Percentiles rank a stretch among this genome's conserved stretches.
Conservation (phyloP, 2,797 vertebrate species). For the Gephyroberyx darwinii region DNA sequence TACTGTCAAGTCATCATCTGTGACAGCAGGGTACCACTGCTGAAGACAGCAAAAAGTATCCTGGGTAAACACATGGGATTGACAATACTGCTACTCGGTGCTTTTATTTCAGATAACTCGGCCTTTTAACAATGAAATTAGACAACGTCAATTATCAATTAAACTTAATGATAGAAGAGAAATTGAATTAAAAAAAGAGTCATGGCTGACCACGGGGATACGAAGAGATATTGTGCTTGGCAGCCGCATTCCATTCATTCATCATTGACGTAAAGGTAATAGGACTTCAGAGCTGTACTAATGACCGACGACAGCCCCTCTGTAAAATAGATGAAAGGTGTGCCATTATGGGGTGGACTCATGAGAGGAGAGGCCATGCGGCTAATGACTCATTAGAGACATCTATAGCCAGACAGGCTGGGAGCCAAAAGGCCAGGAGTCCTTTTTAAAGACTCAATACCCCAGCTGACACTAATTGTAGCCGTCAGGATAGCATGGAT, state of each 20-base stretch:
- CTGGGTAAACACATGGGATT: slow-evolving; percentile 31
- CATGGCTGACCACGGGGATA: slow-evolving; percentile 74
- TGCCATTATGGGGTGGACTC: slow-evolving; percentile 82
- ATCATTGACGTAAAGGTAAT: slow-evolving; percentile 85
- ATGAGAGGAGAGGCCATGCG: slow-evolving; percentile 83
- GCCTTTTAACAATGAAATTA: slow-evolving; percentile 58
- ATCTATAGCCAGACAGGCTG: slow-evolving; percentile 83
- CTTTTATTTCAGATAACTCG: slow-evolving; percentile 40
- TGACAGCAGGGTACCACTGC: slow-evolving; percentile 54
- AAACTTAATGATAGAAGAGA: slow-evolving; percentile 68
- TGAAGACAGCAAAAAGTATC: slow-evolving; percentile 46
- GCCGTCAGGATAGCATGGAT: slow-evolving; percentile 82
- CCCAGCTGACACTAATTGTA: slow-evolving; percentile 86
- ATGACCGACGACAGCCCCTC: slow-evolving; percentile 84
- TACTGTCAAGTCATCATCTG: slow-evolving; percentile 72
- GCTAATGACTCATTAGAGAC: slow-evolving; percentile 88
- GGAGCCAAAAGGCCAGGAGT: slow-evolving; percentile 84
- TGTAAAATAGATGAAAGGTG: slow-evolving; percentile 88
- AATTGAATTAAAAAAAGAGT: slow-evolving; percentile 75
- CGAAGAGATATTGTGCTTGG: slow-evolving; percentile 81
- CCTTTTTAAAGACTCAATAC: slow-evolving; percentile 86
- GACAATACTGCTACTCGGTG: slow-evolving; percentile 15
- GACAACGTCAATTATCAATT: slow-evolving; percentile 77
- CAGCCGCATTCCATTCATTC: slow-evolving; percentile 82
- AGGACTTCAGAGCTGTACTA: slow-evolving; percentile 84